Evolutionary conservation across 2,113 vertebrate species (phyloP), one percentile per base, ranked within the genome.

Genomic region (Epinephelus lanceolatus): DNA sequence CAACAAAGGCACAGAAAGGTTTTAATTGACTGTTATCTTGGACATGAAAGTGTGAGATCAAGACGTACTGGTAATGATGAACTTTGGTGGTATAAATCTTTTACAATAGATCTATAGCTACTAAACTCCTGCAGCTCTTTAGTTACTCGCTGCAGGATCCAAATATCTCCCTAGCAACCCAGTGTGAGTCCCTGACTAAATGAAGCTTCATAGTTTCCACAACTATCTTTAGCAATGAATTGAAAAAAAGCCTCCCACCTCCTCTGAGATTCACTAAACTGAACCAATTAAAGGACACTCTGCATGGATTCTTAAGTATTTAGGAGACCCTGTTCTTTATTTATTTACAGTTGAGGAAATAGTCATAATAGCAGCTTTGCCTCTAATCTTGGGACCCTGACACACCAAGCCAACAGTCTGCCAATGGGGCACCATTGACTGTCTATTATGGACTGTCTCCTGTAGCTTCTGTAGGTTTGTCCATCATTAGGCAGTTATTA

Each of bases 171-270:
- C n/a, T 67, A 33, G 53, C 55, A 87, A 80, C 56, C 21, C 10
- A 61, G 18, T 82, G 23, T 40, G n/a, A 73, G 8, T 33, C 61
- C 11, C 55, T 80, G 14, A 55, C 51, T 60, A 76, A 76, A 65
- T 56, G 7, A 80, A 49, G 47, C 53, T 67, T 59, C 23, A 77
- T 25, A 49, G 27, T 78, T 72, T 30, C 45, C 37, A 52, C 14
- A 69, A 70, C 61, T 60, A 77, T 73, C 37, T 83, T 83, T 76
- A 70, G 45, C 37, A 66, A 66, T 45, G 7, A 75, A 60, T 37
- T 25, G 56, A 80, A 60, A 47, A 14, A 40, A 47, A 49, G 30
- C 30, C 27, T 37, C 37, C 37, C 37, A 55, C 37, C 37, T 52
- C 33, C 17, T 47, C 10, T 6, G 19, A 42, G 37, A 80, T 66